Conservation (phyloP, 2,113 vertebrate genomes). For the Etheostoma spectabile region DNA sequence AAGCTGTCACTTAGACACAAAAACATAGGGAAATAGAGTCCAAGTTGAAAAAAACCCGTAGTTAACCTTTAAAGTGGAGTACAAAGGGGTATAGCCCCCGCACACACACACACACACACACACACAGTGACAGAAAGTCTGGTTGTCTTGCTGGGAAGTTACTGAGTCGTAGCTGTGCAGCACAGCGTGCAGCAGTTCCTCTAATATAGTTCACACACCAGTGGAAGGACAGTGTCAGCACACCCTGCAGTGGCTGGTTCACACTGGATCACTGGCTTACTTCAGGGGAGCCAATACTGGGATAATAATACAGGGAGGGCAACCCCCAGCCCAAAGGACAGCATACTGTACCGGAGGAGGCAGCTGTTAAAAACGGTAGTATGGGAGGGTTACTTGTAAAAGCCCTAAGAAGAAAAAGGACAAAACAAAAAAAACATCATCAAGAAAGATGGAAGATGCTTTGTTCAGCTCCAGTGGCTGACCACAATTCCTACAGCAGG, state of each 20-base stretch:
- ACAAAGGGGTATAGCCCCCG: no score
- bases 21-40: no score
- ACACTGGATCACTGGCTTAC: slow-evolving; percentile 39
- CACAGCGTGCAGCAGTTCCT: slow-evolving; percentile 6
- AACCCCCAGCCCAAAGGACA: not conserved
- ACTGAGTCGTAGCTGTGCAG: slow-evolving; percentile 36
- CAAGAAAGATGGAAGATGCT: not conserved
- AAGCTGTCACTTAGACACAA: no score
- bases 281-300: slow-evolving; percentile 24
- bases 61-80: no score
- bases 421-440: not conserved
- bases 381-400: not conserved
- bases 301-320: slow-evolving; percentile 41
- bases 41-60: no score
- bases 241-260: slow-evolving; percentile 14
- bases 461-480: slow-evolving; percentile 5
- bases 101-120: not conserved
- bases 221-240: slow-evolving; percentile 41
- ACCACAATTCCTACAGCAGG: not conserved
- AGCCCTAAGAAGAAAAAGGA: not conserved
- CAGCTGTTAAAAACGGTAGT: slow-evolving; percentile 5
- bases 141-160: slow-evolving; percentile 56
- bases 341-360: slow-evolving; percentile 2
- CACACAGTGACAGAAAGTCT: slow-evolving; percentile 28
- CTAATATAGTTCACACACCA: slow-evolving; percentile 68